phyloP scores from a whole-genome alignment of 1,140 invertebrate genomes.

The Anadara kagoshimensis region DNA sequence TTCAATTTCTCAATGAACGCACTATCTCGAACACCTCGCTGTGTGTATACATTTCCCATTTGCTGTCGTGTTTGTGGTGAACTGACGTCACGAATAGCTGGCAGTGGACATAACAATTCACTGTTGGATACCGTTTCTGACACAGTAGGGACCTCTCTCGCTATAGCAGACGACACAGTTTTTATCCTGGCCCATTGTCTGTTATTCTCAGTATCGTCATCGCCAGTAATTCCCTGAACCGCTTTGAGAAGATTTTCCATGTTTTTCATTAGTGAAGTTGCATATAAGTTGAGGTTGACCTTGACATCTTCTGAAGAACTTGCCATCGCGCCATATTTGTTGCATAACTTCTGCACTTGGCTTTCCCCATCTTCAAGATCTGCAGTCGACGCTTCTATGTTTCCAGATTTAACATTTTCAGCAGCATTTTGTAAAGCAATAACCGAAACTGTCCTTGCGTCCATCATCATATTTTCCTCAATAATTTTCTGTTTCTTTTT shows the following conservation, averaged over 20 bases:
- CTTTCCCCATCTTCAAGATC: conserved; percentile 46
- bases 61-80: conserved; percentile 24
- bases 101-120: conserved; percentile 44
- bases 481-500: conserved; percentile 25
- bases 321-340: conserved; percentile 40
- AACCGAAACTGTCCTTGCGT: conserved; percentile 42
- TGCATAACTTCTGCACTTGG: conserved; percentile 32
- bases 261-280: conserved; percentile 42
- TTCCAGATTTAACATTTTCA: conserved; percentile 36
- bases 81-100: conserved; percentile 8
- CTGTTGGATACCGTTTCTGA: conserved; percentile 35
- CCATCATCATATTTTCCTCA: conserved; percentile 44
- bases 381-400: conserved; percentile 23
- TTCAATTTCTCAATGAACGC: neutral
- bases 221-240: conserved; percentile 30
- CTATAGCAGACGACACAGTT: conserved; percentile 56
- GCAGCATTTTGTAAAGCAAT: conserved; percentile 40
- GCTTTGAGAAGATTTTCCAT: conserved; percentile 43
- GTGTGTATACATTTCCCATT: conserved; percentile 25
- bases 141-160: conserved; percentile 51
- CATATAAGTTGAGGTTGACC: conserved; percentile 33
- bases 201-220: conserved; percentile 1
- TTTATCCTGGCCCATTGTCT: conserved; percentile 56
- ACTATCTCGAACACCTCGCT: conserved; percentile 28
- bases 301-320: conserved; percentile 1